Evolutionary conservation across 2,888 invertebrate species (phyloP).

Genomic region (Ischnura elegans): DNA sequence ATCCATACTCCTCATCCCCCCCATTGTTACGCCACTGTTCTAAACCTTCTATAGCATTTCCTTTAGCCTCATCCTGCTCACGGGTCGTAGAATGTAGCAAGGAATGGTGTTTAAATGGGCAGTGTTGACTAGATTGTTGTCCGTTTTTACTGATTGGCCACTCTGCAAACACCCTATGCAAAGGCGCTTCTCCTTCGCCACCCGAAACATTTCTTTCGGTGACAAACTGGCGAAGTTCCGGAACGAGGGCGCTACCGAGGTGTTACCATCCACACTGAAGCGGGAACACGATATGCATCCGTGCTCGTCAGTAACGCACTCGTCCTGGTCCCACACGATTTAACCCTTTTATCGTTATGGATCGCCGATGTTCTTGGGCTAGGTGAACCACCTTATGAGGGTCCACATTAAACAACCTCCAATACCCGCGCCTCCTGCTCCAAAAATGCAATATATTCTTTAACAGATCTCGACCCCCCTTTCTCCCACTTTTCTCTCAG

Average conservation of each 20-base stretch:
- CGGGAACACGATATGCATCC: neutral
- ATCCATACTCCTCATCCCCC: too few relatives aligned
- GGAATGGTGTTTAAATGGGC: slow-evolving; percentile 17
- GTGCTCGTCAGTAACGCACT: neutral
- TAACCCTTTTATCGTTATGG: neutral
- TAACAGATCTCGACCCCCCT: neutral
- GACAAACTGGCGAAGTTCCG: neutral
- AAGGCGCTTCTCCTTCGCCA: slow-evolving; percentile 30
- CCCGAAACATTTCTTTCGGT: neutral
- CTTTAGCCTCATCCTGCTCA: too few relatives aligned
- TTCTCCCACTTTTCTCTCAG: neutral
- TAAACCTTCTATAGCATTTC: too few relatives aligned
- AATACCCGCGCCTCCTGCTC: slow-evolving; percentile 9
- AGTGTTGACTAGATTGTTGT: slow-evolving; percentile 8
- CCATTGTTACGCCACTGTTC: too few relatives aligned
- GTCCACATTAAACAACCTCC: neutral
- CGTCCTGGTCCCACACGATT: neutral
- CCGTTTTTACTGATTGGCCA: too few relatives aligned
- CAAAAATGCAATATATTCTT: slow-evolving; percentile 17
- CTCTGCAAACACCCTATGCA: neutral
- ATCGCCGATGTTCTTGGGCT: neutral
- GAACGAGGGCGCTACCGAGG: too few relatives aligned
- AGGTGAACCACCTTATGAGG: too few relatives aligned
- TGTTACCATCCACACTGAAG: neutral
- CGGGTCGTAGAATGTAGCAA: neutral